Evolutionary conservation across 2,888 invertebrate genomes (phyloP).

Genomic region (Oligia strigilis): DNA sequence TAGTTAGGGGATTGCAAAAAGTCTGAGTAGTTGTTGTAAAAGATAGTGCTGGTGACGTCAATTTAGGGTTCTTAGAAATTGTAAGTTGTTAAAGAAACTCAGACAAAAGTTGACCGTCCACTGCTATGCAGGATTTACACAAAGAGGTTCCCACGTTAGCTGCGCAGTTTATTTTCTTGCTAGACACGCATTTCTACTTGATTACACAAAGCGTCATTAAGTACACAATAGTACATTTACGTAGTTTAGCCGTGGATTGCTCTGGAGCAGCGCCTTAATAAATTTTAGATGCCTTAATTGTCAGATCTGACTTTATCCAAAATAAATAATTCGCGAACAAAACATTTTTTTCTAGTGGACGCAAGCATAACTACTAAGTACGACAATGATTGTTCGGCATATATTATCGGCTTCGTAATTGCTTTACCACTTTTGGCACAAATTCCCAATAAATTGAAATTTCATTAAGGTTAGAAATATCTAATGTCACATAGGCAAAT

Average conservation of each 20-base stretch:
- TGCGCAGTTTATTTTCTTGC: background rate
- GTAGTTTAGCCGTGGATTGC: background rate
- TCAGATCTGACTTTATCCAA: background rate
- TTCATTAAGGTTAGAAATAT: no score
- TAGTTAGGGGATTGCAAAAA: constrained; percentile 26
- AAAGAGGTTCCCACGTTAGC: background rate
- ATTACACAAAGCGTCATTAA: background rate
- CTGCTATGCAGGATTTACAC: background rate
- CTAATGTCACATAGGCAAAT: no score
- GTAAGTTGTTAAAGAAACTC: constrained; percentile 3
- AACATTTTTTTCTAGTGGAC: no score
- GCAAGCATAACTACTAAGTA: no score
- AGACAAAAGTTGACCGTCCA: background rate
- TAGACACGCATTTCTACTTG: background rate
- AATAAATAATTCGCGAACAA: no score
- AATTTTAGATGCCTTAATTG: background rate
- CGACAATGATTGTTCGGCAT: no score
- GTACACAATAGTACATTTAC: background rate
- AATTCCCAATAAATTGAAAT: background rate
- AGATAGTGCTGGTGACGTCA: constrained; percentile 28
- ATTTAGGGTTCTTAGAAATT: constrained; percentile 18
- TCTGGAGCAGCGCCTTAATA: background rate
- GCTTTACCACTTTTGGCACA: background rate
- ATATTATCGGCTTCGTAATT: background rate
- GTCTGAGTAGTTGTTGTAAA: constrained; percentile 17